Base-by-base conservation (phyloP, 2,888 invertebrate species). In the Eupsilia transversa region DNA sequence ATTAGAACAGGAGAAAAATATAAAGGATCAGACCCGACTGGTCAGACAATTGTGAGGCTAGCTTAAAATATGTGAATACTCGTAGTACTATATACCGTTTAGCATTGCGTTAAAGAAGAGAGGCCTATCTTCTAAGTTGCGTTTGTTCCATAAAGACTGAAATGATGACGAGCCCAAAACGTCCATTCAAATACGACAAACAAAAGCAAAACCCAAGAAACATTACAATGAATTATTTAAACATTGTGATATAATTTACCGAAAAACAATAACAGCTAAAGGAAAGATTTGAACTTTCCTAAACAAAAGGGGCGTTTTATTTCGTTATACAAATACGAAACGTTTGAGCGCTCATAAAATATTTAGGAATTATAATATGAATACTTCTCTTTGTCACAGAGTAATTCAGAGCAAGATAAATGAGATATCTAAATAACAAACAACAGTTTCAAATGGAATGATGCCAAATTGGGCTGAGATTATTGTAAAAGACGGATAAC, bases 381-480 rank as follows among this genome's bases (percentile, higher is more conserved):
- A 87, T 77, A 76, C 77, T 72, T 72, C 67, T 71, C 76, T 81
- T 84, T 87, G 81, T 77, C 64, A 74, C 71, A 66, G 35, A 57
- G 65, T 77, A 74, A 81, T 78, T 83, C 54, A 67, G 74, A 59
- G 71, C n/a, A 80, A 77, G 72, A 86, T 80, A 78, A 78, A 83
- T 85, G 76, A 72, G 72, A 74, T 78, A 59, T 83, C 80, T 78
- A 74, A 83, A 77, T 73, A 72, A 77, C 67, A 79, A 82, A 84
- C 72, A 83, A 80, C 67, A 82, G 78, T 83, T 80, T 70, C 67
- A 74, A 82, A 81, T 89, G 89, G 87, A 89, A 82, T 79, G 69
- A 86, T 87, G 88, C 90, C 90, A 90, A 90, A 89, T 89, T 85
- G 84, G 84, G 80, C 81, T 80, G 73, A 78, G 74, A 82, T 80